Conservation (phyloP, 2,888 invertebrate genomes). For the Sesamia inferens region DNA sequence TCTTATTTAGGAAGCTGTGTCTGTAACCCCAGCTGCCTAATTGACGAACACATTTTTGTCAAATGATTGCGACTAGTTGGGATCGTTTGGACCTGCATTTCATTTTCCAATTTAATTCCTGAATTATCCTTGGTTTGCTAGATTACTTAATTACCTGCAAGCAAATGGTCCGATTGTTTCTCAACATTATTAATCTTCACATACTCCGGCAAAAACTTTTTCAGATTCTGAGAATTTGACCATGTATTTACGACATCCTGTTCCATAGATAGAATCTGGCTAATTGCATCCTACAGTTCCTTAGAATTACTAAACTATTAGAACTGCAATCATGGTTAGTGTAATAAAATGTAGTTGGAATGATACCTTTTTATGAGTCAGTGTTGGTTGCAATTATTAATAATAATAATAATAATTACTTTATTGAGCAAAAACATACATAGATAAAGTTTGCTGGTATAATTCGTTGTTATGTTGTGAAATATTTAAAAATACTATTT, state of each 20-base stretch:
- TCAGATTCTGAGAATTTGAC: slow-evolving; percentile 38
- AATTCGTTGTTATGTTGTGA: neutral
- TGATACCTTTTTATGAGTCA: slow-evolving; percentile 11
- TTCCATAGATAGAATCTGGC: slow-evolving; percentile 78
- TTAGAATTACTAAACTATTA: slow-evolving; percentile 44
- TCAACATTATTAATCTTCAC: slow-evolving; percentile 18
- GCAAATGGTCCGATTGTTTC: slow-evolving; percentile 36
- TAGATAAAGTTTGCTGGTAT: too few species aligned
- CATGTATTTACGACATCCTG: slow-evolving; percentile 81
- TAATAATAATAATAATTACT: too few species aligned
- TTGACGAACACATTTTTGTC: too few species aligned
- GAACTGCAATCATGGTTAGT: slow-evolving; percentile 27
- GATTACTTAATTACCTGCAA: slow-evolving; percentile 33
- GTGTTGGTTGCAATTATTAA: neutral
- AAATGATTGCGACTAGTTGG: too few species aligned
- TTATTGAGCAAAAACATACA: too few species aligned
- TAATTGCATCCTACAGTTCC: slow-evolving; percentile 74
- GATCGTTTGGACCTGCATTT: too few species aligned
- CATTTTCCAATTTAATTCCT: neutral
- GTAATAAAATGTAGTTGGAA: slow-evolving; percentile 9
- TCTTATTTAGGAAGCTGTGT: neutral
- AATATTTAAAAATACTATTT: neutral
- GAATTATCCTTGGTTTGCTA: slow-evolving; percentile 12
- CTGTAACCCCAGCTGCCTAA: too few species aligned
- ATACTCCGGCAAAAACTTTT: slow-evolving; percentile 27